A percentile compares a stretch with the other conserved stretches of the same genome.
Conservation (phyloP, 2,797 vertebrate species). For the Lagodon rhomboides region DNA sequence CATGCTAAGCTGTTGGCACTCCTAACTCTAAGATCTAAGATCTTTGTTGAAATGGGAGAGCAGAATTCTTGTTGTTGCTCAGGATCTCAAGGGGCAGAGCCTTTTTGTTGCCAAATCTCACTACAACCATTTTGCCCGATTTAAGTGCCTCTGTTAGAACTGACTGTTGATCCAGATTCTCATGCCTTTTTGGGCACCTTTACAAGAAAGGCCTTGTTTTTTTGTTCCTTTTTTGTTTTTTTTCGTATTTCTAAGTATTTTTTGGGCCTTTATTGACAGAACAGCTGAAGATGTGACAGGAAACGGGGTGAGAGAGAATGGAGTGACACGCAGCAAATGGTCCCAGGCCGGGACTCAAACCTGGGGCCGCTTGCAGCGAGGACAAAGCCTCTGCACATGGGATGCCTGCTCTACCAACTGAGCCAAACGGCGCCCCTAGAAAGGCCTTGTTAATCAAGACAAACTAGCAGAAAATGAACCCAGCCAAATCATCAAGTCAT, state of each 20-base stretch:
- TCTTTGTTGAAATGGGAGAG: neutral
- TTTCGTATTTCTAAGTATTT: too few species aligned
- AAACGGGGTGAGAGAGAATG: too few species aligned
- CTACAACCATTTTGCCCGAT: neutral
- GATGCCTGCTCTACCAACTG: too few species aligned
- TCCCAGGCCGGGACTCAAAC: too few species aligned
- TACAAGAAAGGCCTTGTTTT: neutral
- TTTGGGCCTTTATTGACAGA: too few species aligned
- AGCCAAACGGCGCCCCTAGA: too few species aligned
- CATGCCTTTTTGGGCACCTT: neutral
- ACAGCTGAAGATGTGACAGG: too few species aligned
- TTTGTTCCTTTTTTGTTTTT: too few species aligned
- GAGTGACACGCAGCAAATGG: too few species aligned
- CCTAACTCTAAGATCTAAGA: neutral
- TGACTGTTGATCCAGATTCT: neutral
- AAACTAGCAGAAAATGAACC: slow-evolving; percentile 12
- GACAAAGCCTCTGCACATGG: too few species aligned
- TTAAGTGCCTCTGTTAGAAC: neutral
- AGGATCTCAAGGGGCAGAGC: neutral
- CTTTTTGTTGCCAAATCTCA: neutral
- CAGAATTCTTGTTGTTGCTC: neutral
- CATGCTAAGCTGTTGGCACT: neutral
- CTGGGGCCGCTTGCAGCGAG: too few species aligned
- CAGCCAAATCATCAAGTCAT: neutral
- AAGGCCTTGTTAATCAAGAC: neutral